Evolutionary conservation across 30 jellyfish, hydroid and myxozoan genomes (phyloP).

Genomic region (Aurelia sp.): DNA sequence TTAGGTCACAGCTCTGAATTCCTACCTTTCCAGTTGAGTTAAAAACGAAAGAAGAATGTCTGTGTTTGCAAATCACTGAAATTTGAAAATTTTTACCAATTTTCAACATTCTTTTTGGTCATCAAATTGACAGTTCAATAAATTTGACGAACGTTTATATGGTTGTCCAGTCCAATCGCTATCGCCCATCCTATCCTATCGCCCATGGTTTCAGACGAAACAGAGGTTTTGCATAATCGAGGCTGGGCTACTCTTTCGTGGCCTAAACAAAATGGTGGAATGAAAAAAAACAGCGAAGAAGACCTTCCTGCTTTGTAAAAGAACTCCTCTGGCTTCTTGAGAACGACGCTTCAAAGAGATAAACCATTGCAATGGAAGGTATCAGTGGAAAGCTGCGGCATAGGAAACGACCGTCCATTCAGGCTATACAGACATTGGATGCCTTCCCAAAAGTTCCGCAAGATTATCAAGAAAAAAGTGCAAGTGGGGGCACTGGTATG

Average conservation of each 20-base stretch:
- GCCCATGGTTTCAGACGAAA: too few species aligned
- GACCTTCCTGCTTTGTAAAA: too few species aligned
- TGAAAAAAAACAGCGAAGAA: not conserved
- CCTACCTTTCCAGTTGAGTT: too few species aligned
- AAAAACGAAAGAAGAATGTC: too few species aligned
- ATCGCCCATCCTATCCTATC: too few species aligned
- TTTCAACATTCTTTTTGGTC: too few species aligned
- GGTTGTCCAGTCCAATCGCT: too few species aligned
- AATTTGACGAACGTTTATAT: too few species aligned
- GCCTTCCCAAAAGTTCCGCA: conserved; percentile 99
- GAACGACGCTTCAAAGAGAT: not conserved
- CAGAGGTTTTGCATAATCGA: not conserved
- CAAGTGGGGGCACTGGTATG: conserved; percentile 99
- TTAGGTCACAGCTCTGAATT: too few species aligned
- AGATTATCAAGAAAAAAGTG: conserved; percentile 88
- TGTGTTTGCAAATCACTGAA: too few species aligned
- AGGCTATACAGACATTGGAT: conserved; percentile 85
- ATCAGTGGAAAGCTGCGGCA: conserved; percentile 81
- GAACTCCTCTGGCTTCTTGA: not conserved
- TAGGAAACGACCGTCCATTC: conserved; percentile 72
- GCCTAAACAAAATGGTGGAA: conserved; percentile 33
- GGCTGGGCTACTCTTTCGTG: conserved; percentile 8
- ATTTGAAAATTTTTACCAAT: too few species aligned
- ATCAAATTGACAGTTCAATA: too few species aligned
- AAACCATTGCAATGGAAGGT: conserved; percentile 46